Conservation (phyloP, 1,140 invertebrate genomes). For the Drosophila busckii region DNA sequence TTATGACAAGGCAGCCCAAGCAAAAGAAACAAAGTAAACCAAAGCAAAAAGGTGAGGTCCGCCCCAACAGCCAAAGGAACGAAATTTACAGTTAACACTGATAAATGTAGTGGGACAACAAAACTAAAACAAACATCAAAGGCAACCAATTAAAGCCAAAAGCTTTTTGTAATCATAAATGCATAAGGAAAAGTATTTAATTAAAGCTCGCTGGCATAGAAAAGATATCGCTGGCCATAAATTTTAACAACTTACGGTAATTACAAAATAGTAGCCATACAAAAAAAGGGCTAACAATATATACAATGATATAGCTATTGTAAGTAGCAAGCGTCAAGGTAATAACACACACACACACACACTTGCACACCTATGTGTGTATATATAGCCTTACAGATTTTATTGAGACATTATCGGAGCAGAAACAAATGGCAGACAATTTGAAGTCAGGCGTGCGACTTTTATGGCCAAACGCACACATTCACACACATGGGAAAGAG, state of each 20-base stretch:
- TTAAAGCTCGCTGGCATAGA: slow-evolving; percentile 8
- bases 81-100: too few species aligned
- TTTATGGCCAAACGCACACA: slow-evolving; percentile 54
- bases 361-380: slow-evolving; percentile 41
- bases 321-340: slow-evolving; percentile 33
- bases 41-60: too few species aligned
- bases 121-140: background rate
- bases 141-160: slow-evolving; percentile 51
- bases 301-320: background rate
- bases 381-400: slow-evolving; percentile 61
- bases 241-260: slow-evolving; percentile 68
- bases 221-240: slow-evolving; percentile 28
- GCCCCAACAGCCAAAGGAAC: too few species aligned
- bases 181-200: slow-evolving; percentile 47
- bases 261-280: slow-evolving; percentile 61
- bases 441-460: slow-evolving; percentile 45
- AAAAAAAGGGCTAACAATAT: slow-evolving; percentile 7
- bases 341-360: slow-evolving; percentile 39
- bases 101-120: too few species aligned
- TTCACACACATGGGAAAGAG: slow-evolving; percentile 36
- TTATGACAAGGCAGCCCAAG: slow-evolving; percentile 28
- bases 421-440: slow-evolving; percentile 69
- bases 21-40: background rate
- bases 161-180: slow-evolving; percentile 46
- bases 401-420: slow-evolving; percentile 74